Evolutionary conservation across 2,113 vertebrate species (phyloP).

Genomic region (Sylvietta virens): DNA sequence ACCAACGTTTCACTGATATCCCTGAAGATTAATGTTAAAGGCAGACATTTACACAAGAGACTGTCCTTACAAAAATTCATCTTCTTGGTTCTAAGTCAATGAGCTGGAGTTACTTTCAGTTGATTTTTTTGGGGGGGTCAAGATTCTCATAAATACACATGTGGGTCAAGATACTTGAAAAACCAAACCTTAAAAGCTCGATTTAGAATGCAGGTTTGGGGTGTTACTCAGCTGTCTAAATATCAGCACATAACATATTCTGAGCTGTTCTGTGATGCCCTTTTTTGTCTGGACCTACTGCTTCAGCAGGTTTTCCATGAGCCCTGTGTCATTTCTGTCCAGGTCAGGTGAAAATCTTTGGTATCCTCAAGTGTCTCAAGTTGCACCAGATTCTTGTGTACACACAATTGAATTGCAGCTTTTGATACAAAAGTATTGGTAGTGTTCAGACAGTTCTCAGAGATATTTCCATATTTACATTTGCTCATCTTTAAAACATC

Average conservation of each 20-base stretch:
- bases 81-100: not conserved
- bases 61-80: not conserved
- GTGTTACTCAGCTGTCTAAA: not conserved
- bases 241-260: not conserved
- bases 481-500: not conserved
- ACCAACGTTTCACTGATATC: not conserved
- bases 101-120: not conserved
- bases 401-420: not conserved
- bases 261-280: not conserved
- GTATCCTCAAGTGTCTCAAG: not conserved
- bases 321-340: not conserved
- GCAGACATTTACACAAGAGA: not conserved
- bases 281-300: not conserved
- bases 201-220: not conserved
- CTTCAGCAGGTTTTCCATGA: not conserved
- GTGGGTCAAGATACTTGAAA: not conserved
- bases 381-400: not conserved
- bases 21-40: not conserved
- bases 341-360: not conserved
- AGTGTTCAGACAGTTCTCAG: not conserved
- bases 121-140: not conserved
- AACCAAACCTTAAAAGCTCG: not conserved
- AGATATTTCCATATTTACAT: not conserved
- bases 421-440: not conserved
- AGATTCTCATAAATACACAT: not conserved